Percentiles rank a stretch among this genome's conserved stretches.
Conservation (phyloP, 2,113 vertebrate genomes). For the Pollimyrus isidori region DNA sequence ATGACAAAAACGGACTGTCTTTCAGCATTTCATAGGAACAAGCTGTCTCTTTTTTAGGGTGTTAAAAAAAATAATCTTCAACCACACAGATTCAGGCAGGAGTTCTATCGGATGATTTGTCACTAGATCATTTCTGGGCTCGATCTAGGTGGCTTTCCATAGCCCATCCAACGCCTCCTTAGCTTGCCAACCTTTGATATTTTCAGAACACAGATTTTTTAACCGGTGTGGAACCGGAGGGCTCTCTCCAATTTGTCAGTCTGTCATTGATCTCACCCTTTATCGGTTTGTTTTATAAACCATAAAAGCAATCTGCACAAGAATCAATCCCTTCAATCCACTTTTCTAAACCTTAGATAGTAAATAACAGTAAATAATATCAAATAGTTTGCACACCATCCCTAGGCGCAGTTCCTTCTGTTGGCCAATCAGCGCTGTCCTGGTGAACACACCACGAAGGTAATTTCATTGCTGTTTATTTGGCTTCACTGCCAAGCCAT, state of each 20-base stretch:
- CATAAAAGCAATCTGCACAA: not conserved
- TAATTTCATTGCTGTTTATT: not conserved
- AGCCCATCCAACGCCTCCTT: not conserved
- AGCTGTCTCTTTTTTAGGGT: not conserved
- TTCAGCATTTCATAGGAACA: not conserved
- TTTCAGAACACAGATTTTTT: not conserved
- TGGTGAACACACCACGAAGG: not conserved
- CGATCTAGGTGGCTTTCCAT: not conserved
- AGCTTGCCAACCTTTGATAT: not conserved
- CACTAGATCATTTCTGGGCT: not conserved
- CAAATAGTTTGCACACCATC: not conserved
- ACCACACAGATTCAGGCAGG: not conserved
- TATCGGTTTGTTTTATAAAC: not conserved
- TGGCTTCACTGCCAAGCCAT: not conserved
- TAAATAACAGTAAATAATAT: not conserved
- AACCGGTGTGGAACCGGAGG: not conserved
- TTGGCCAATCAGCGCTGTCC: not conserved
- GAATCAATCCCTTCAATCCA: not conserved
- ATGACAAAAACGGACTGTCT: not conserved
- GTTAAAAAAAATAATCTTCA: not conserved
- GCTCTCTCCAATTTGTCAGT: not conserved
- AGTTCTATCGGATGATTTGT: not conserved
- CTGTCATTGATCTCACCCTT: not conserved
- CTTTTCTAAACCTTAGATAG: not conserved
- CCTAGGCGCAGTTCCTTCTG: not conserved